Conservation (phyloP, 2,888 invertebrate genomes). For the Myathropa florea region DNA sequence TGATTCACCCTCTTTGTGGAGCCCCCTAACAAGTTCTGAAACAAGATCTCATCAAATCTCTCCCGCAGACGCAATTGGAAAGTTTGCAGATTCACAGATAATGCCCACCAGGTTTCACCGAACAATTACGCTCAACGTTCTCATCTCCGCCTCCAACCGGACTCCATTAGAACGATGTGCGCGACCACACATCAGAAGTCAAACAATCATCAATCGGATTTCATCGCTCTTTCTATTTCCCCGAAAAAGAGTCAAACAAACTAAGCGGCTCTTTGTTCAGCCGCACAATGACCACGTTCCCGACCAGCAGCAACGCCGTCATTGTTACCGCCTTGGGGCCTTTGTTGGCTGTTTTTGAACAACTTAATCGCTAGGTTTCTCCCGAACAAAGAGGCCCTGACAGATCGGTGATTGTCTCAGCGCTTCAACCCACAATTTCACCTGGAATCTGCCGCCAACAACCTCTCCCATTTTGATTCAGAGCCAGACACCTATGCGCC, state of each 20-base stretch:
- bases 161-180: neutral
- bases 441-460: neutral
- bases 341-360: neutral
- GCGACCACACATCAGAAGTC: neutral
- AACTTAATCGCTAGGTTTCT: conserved; percentile 5
- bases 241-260: no score
- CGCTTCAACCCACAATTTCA: neutral
- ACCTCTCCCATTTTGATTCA: no score
- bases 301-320: neutral
- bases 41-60: neutral
- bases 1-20: no score
- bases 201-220: conserved; percentile 4
- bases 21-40: neutral
- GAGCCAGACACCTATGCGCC: neutral
- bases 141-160: neutral
- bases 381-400: conserved; percentile 12
- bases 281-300: neutral
- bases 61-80: neutral
- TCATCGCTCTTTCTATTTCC: conserved; percentile 12
- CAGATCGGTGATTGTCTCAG: conserved; percentile 13
- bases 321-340: neutral
- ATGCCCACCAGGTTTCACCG: neutral
- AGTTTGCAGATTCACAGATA: neutral
- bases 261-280: neutral
- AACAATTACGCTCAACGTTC: neutral